These are phyloP conservation scores for Parasteatoda lunata DNA, from an alignment of 2,888 invertebrate species.

Conservation along the genomic window DNA sequence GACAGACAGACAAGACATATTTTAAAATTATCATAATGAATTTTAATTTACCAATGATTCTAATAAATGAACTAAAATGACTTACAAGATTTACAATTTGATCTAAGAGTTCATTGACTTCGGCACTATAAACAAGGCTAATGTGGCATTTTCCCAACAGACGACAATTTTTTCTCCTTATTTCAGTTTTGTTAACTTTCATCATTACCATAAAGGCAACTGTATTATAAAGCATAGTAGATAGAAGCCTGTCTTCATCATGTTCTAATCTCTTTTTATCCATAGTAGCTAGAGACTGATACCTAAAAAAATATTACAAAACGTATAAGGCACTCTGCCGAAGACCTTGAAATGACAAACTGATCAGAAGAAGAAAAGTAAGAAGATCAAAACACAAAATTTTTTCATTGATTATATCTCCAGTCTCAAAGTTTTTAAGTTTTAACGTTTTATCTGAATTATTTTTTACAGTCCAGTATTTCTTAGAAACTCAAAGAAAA, in stretches of 20 bases:
- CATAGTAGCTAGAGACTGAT: conserved; percentile 92
- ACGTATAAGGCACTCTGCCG: background rate
- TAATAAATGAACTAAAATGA: conserved; percentile 65
- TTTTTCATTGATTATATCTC: no score
- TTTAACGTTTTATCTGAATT: no score
- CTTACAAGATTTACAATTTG: conserved; percentile 93
- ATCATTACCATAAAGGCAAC: conserved; percentile 96
- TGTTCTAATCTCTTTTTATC: conserved; percentile 91
- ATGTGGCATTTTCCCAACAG: conserved; percentile 98
- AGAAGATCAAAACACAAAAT: no score
- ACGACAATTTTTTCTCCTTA: conserved; percentile 90
- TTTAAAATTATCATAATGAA: no score
- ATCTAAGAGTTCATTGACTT: conserved; percentile 96
- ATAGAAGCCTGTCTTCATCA: conserved; percentile 95
- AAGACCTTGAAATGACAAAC: no score
- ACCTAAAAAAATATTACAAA: conserved; percentile 76
- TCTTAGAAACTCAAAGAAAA: no score
- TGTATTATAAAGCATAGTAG: conserved; percentile 96
- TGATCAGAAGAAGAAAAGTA: no score
- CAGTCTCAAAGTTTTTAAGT: no score
- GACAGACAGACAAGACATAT: background rate
- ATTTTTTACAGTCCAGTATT: no score
- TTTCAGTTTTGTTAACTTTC: conserved; percentile 87
- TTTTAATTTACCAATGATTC: no score
- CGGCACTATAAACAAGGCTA: conserved; percentile 96